Evolutionary conservation across 2,797 vertebrate species (phyloP).

Genomic region (Squalus acanthias): DNA sequence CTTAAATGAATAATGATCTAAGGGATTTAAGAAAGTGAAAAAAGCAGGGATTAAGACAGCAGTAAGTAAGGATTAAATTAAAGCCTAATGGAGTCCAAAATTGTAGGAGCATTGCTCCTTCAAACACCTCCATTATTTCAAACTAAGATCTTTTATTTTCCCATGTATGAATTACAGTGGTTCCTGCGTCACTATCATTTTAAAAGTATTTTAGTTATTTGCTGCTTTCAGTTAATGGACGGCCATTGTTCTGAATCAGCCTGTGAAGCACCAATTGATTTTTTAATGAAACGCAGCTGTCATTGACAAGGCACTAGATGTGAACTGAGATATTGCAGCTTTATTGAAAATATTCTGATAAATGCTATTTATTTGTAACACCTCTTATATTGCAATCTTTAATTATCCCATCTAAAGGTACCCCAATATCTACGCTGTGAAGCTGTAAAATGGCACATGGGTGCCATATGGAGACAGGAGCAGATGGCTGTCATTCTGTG

Average conservation of each 20-base stretch:
- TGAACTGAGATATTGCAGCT: not conserved
- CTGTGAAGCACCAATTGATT: not conserved
- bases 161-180: not conserved
- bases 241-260: not conserved
- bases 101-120: not conserved
- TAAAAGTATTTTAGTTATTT: not conserved
- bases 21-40: slow-evolving; percentile 1
- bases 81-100: not conserved
- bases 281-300: not conserved
- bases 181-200: not conserved
- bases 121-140: not conserved
- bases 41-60: not conserved
- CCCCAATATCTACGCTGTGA: too few species aligned
- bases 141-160: not conserved
- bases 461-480: not conserved
- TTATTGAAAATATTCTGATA: not conserved
- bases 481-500: slow-evolving; percentile 27
- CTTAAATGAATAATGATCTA: not conserved
- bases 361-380: not conserved
- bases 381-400: not conserved
- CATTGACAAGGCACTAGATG: not conserved
- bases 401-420: not conserved
- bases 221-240: not conserved
- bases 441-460: not conserved
- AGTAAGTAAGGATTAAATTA: not conserved